These are phyloP conservation scores for Dendroctonus valens DNA, from an alignment of 1,140 invertebrate genomes.

Conservation along the genomic window DNA sequence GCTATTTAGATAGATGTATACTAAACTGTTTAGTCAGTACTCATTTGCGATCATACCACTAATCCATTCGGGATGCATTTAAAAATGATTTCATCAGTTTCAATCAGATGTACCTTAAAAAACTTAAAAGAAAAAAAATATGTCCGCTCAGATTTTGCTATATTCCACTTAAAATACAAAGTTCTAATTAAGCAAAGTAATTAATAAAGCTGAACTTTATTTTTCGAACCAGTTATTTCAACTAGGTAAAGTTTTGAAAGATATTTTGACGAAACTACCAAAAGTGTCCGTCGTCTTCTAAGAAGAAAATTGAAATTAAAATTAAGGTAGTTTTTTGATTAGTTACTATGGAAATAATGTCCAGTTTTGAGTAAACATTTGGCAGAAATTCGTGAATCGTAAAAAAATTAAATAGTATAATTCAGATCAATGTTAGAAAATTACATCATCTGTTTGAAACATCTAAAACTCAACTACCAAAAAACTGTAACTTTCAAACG, in stretches of 20 bases:
- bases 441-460: conserved; percentile 5
- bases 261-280: too few relatives aligned
- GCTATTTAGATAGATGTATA: neutral
- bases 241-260: too few relatives aligned
- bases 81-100: conserved; percentile 10
- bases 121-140: too few relatives aligned
- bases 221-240: too few relatives aligned
- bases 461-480: conserved; percentile 3
- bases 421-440: neutral
- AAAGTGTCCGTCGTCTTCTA: too few relatives aligned
- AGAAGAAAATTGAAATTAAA: neutral
- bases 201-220: too few relatives aligned
- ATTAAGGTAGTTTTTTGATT: neutral
- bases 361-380: neutral
- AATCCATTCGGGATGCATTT: conserved; percentile 47
- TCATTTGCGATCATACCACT: conserved; percentile 49
- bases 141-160: too few relatives aligned
- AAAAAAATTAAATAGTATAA: neutral
- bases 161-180: too few relatives aligned
- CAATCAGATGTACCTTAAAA: neutral
- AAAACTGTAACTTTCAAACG: neutral
- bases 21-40: conserved; percentile 47
- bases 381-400: conserved; percentile 1
- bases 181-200: too few relatives aligned
- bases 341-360: neutral